phyloP scores from a whole-genome alignment of 2,888 invertebrate species.

The Hipparchia semele region DNA sequence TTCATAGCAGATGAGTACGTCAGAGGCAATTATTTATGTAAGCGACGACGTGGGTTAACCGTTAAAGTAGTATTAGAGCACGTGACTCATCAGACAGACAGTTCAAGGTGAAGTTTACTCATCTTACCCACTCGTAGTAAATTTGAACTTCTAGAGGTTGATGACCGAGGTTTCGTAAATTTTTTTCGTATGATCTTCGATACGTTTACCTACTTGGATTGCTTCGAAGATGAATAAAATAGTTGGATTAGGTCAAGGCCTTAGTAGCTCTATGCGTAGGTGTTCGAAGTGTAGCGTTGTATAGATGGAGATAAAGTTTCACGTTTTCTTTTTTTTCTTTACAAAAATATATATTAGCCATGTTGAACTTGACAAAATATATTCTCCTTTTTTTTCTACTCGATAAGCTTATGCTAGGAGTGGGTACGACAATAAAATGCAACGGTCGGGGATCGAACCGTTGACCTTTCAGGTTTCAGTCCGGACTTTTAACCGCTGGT shows the following conservation, averaged over 20 bases:
- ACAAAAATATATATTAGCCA: too few relatives aligned
- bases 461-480: too few relatives aligned
- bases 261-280: not conserved
- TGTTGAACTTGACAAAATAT: too few relatives aligned
- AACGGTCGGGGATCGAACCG: too few relatives aligned
- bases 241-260: not conserved
- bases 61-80: slow-evolving; percentile 14
- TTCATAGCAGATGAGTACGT: slow-evolving; percentile 11
- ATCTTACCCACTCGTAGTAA: slow-evolving; percentile 46
- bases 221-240: not conserved
- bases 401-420: too few relatives aligned
- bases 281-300: not conserved
- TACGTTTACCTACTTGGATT: not conserved
- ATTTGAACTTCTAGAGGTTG: slow-evolving; percentile 31
- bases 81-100: slow-evolving; percentile 11
- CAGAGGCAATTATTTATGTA: slow-evolving; percentile 18
- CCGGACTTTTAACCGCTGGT: too few relatives aligned
- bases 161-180: slow-evolving; percentile 19
- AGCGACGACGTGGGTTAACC: slow-evolving; percentile 20
- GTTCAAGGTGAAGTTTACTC: slow-evolving; percentile 50
- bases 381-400: too few relatives aligned
- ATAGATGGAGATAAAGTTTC: too few relatives aligned
- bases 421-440: too few relatives aligned
- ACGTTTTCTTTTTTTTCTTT: too few relatives aligned
- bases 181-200: not conserved